phyloP scores from a whole-genome alignment of 2,113 vertebrate species.

The Daboia siamensis region DNA sequence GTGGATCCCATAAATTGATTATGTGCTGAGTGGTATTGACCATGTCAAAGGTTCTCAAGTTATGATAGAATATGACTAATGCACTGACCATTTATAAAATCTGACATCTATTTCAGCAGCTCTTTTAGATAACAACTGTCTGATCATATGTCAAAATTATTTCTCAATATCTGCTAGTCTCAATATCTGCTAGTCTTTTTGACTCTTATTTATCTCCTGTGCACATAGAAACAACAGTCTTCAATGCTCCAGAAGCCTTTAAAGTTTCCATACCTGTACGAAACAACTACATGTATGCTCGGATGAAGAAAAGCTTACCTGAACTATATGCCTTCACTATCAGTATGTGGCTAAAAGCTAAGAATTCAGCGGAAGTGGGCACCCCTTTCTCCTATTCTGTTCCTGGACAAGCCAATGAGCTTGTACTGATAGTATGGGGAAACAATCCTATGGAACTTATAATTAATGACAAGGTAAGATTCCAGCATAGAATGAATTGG shows the following conservation, averaged over 20 bases:
- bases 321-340: slow-evolving; percentile 93
- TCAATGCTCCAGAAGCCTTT: slow-evolving; percentile 82
- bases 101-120: not conserved
- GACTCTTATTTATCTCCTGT: not conserved
- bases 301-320: slow-evolving; percentile 84
- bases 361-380: slow-evolving; percentile 78
- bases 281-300: slow-evolving; percentile 95
- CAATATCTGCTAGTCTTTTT: too few species aligned
- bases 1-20: not conserved
- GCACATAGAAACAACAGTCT: slow-evolving; percentile 64
- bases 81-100: not conserved
- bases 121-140: not conserved
- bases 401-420: slow-evolving; percentile 87
- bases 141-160: not conserved
- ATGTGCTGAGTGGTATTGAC: not conserved
- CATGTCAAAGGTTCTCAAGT: not conserved
- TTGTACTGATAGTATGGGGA: slow-evolving; percentile 89
- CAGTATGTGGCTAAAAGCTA: slow-evolving; percentile 89
- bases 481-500: not conserved
- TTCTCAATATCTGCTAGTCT: not conserved
- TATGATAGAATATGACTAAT: not conserved
- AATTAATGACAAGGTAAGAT: slow-evolving; percentile 89
- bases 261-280: slow-evolving; percentile 88
- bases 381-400: slow-evolving; percentile 96
- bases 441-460: slow-evolving; percentile 92